Conservation (phyloP, 2,797 vertebrate genomes). For the Tapera naevia region DNA sequence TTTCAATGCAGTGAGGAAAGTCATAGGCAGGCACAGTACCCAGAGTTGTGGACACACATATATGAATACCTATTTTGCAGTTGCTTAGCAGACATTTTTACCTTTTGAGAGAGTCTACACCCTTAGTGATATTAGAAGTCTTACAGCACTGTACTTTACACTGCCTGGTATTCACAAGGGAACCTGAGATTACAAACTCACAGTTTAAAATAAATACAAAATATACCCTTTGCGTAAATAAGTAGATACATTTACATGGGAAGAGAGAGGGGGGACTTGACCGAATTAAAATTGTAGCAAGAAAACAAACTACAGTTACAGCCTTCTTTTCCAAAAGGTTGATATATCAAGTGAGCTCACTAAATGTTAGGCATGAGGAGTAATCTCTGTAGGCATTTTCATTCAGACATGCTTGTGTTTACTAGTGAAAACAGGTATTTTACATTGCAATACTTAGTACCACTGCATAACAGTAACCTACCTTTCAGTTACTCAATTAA, state of each 20-base stretch:
- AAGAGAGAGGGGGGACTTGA: background rate
- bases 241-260: background rate
- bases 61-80: background rate
- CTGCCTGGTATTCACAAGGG: background rate
- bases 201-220: background rate
- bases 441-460: background rate
- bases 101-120: background rate
- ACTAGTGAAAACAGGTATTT: background rate
- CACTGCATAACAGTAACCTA: background rate
- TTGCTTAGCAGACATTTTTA: background rate
- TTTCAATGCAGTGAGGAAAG: background rate
- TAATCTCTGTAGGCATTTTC: background rate
- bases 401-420: background rate
- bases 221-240: background rate
- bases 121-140: background rate
- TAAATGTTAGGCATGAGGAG: background rate
- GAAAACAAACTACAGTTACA: background rate
- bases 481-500: background rate
- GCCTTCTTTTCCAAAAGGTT: background rate
- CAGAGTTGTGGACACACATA: background rate
- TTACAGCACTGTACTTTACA: background rate
- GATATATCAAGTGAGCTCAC: accelerated
- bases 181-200: background rate
- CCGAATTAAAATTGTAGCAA: background rate
- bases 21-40: background rate